These are phyloP conservation scores for Latrodectus geometricus DNA, from an alignment of 1,140 invertebrate genomes.

Conservation along the genomic window DNA sequence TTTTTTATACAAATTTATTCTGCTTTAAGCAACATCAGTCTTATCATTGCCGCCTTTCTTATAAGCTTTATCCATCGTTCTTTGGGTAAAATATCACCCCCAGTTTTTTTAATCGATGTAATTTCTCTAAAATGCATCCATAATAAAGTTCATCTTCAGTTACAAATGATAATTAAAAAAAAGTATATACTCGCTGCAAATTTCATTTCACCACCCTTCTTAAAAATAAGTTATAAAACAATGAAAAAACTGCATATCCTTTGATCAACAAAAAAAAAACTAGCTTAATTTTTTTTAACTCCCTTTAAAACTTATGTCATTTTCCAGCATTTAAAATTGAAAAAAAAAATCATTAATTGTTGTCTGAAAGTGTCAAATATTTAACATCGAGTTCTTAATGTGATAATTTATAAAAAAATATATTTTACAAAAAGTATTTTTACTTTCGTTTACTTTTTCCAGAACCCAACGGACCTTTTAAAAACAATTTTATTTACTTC, in stretches of 20 bases:
- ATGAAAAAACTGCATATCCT: neutral
- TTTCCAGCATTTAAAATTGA: neutral
- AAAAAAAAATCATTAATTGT: conserved; percentile 9
- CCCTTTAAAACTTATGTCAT: neutral
- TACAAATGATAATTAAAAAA: no score
- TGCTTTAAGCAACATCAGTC: no score
- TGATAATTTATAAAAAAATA: neutral
- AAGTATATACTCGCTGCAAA: no score
- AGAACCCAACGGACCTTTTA: neutral
- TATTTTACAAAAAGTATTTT: neutral
- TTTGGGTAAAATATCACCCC: no score
- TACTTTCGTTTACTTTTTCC: neutral
- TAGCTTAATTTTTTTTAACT: neutral
- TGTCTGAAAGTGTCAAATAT: conserved; percentile 10
- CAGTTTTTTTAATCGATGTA: no score
- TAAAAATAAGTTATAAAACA: neutral
- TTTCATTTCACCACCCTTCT: neutral
- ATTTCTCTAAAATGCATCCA: no score
- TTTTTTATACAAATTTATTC: no score
- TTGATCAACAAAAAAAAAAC: conserved; percentile 5
- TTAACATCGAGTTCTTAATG: conserved; percentile 21
- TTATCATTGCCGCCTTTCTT: no score
- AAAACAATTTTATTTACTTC: conserved; percentile 17
- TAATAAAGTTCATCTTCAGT: no score
- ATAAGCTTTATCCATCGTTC: no score